A percentile compares a stretch with the other conserved stretches of the same genome.
Conservation (phyloP, 2,888 invertebrate species). For the Ophion slaviceki region DNA sequence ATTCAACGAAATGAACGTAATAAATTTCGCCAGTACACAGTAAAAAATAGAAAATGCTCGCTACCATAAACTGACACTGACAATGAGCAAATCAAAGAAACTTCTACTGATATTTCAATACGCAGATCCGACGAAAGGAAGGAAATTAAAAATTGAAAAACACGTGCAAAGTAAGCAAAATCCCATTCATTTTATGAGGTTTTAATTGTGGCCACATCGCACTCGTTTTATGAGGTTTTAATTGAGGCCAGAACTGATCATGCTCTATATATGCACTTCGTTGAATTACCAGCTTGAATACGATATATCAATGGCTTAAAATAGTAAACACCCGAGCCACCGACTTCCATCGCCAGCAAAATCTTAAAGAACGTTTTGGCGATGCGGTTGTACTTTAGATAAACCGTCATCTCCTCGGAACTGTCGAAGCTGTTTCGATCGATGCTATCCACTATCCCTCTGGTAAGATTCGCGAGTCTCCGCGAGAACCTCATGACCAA, state of each 20-base stretch:
- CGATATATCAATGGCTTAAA: conserved; percentile 32
- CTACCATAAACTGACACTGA: too few species aligned
- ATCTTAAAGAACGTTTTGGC: conserved; percentile 49
- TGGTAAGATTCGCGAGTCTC: conserved; percentile 39
- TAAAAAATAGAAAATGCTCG: too few species aligned
- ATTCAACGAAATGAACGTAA: too few species aligned
- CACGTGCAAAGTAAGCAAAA: background rate
- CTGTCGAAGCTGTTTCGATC: conserved; percentile 37
- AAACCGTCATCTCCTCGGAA: conserved; percentile 52
- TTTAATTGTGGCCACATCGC: too few species aligned
- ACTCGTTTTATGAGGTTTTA: too few species aligned
- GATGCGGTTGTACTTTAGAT: conserved; percentile 52
- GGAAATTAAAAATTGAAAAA: background rate
- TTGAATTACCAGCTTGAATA: conserved; percentile 33
- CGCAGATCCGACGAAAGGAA: too few species aligned
- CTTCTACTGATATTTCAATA: too few species aligned
- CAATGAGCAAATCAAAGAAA: too few species aligned
- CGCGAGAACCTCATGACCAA: conserved; percentile 51
- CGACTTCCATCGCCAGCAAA: conserved; percentile 29
- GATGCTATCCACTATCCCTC: conserved; percentile 18
- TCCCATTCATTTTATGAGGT: too few species aligned
- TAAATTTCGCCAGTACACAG: too few species aligned
- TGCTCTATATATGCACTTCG: too few species aligned
- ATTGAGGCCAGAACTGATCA: too few species aligned
- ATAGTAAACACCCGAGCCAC: conserved; percentile 33